Conservation (phyloP, 2,113 vertebrate species). For the Bolborhynchus lineola region DNA sequence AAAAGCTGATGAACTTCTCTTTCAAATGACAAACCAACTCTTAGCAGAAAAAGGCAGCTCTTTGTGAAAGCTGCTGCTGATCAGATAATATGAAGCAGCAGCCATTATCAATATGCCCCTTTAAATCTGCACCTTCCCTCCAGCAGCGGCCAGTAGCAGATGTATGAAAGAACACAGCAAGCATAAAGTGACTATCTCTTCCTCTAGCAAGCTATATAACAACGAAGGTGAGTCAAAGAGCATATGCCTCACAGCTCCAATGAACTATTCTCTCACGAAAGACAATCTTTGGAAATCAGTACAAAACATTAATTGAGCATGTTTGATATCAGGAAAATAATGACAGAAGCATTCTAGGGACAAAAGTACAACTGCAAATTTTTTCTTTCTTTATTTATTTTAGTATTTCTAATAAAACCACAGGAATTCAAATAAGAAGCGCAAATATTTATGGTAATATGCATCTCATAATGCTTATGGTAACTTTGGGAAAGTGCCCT, state of each 20-base stretch:
- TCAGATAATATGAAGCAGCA: not conserved
- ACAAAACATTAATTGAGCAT: not conserved
- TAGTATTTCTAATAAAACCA: not conserved
- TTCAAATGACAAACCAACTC: not conserved
- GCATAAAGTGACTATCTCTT: not conserved
- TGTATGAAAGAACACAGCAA: rapidly evolving
- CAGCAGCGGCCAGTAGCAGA: not conserved
- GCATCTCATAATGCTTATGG: not conserved
- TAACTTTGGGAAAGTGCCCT: not conserved
- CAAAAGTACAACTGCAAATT: not conserved
- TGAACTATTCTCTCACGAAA: not conserved
- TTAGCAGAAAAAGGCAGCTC: not conserved
- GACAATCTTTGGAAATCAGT: not conserved
- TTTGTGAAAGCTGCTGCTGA: not conserved
- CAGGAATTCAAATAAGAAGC: not conserved
- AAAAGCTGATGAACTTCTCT: not conserved
- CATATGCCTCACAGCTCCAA: not conserved
- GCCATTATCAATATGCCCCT: not conserved
- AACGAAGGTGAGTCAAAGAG: not conserved
- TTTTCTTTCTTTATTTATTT: not conserved
- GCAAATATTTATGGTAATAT: not conserved
- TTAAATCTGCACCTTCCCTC: not conserved
- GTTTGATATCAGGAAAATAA: not conserved
- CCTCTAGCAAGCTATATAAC: not conserved
- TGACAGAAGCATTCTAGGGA: not conserved